These are phyloP conservation scores for Camelus bactrianus DNA, from an alignment of 2,113 vertebrate genomes.

Conservation along the genomic window DNA sequence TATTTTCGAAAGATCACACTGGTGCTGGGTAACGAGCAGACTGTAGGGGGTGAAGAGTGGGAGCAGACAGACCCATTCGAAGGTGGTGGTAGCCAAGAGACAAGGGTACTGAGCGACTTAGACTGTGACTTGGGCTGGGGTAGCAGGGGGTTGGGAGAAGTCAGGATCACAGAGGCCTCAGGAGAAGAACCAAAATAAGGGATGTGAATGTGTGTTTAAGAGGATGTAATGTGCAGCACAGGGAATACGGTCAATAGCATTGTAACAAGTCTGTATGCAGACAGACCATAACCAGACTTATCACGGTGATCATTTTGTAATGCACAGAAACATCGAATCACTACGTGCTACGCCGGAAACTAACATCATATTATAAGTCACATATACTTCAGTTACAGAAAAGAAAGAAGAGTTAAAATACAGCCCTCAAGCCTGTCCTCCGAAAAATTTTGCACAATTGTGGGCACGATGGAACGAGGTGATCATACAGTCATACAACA, in stretches of 20 bases:
- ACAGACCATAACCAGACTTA: not conserved
- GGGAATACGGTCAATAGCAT: not conserved
- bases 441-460: not conserved
- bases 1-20: not conserved
- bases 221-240: not conserved
- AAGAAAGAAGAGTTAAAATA: not conserved
- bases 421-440: not conserved
- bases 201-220: not conserved
- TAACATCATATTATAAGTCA: not conserved
- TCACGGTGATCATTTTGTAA: not conserved
- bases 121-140: not conserved
- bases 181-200: not conserved
- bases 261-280: not conserved
- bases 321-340: accelerated
- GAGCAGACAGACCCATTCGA: not conserved
- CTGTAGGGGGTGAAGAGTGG: not conserved
- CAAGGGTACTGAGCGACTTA: not conserved
- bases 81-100: not conserved
- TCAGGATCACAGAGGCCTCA: not conserved
- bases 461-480: not conserved
- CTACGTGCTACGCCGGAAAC: not conserved
- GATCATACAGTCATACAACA: not conserved
- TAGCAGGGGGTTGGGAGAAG: not conserved
- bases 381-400: not conserved
- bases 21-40: not conserved